Evolutionary conservation across 2,888 invertebrate genomes (phyloP).

Genomic region (Euzetes globulus): DNA sequence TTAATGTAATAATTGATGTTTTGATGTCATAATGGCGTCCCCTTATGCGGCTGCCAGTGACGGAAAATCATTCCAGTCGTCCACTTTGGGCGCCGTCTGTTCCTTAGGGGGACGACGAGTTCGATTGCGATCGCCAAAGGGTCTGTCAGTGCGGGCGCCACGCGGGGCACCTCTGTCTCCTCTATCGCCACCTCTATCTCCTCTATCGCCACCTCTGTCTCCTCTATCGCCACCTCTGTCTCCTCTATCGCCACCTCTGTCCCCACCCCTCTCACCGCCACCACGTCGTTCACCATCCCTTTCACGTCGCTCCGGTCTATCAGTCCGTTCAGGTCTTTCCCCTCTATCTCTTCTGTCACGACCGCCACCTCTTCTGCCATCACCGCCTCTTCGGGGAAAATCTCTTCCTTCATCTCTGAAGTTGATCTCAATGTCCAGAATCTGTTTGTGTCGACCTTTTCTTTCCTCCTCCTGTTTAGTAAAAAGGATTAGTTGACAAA

Average conservation of each 20-base stretch:
- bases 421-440: constrained; percentile 77
- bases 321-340: constrained; percentile 31
- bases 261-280: constrained; percentile 50
- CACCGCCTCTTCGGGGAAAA: constrained; percentile 59
- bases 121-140: constrained; percentile 41
- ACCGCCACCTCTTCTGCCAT: constrained; percentile 52
- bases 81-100: constrained; percentile 53
- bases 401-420: constrained; percentile 58
- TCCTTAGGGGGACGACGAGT: constrained; percentile 35
- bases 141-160: constrained; percentile 37
- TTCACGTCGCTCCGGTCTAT: constrained; percentile 45
- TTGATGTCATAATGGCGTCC: not conserved
- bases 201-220: constrained; percentile 40
- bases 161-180: constrained; percentile 38
- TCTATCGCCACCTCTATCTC: constrained; percentile 42
- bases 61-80: constrained; percentile 92
- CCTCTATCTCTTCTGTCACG: constrained; percentile 39
- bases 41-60: constrained; percentile 58
- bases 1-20: constrained; percentile 9
- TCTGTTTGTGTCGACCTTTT: constrained; percentile 68
- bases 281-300: constrained; percentile 45
- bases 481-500: not conserved
- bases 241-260: constrained; percentile 48
- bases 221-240: constrained; percentile 42
- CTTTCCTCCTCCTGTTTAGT: constrained; percentile 39